Percentiles rank a stretch among this genome's conserved stretches.
phyloP scores from a whole-genome alignment of 1,140 invertebrate species.

The Drosophila sp. region DNA sequence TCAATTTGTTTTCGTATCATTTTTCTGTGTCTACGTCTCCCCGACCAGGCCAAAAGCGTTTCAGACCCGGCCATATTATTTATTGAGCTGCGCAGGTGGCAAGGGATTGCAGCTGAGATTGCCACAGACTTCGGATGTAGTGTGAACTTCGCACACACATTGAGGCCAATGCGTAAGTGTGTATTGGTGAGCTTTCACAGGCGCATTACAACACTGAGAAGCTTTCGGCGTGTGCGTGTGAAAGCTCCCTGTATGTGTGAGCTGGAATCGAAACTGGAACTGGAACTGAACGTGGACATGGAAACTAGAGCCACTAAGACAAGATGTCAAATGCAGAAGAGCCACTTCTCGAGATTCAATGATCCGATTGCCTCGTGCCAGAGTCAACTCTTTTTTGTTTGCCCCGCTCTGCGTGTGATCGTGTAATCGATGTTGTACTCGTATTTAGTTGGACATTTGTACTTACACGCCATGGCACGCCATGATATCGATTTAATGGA shows the following conservation, averaged over 20 bases:
- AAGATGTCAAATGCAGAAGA: too few relatives aligned
- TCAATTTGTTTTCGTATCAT: constrained; percentile 80
- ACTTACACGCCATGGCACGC: constrained; percentile 60
- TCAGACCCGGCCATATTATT: constrained; percentile 41
- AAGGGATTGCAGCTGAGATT: constrained; percentile 30
- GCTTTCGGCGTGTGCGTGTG: neutral
- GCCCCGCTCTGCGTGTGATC: constrained; percentile 59
- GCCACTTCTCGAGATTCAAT: neutral
- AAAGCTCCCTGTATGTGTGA: neutral
- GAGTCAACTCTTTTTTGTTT: neutral
- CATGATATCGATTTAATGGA: constrained; percentile 69
- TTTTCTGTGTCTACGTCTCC: constrained; percentile 32
- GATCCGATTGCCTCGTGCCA: constrained; percentile 41
- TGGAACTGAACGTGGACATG: too few relatives aligned
- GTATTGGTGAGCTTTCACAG: neutral
- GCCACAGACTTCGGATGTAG: neutral
- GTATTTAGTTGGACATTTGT: constrained; percentile 58
- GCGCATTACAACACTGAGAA: neutral
- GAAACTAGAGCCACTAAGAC: too few relatives aligned
- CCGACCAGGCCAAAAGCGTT: neutral
- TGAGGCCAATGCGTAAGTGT: too few relatives aligned
- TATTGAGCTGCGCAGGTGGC: constrained; percentile 76
- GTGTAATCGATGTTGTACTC: constrained; percentile 72
- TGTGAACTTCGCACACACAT: constrained; percentile 22
- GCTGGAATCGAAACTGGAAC: too few relatives aligned